These are phyloP conservation scores for Pangasianodon hypophthalmus DNA, from an alignment of 2,113 vertebrate species.

Conservation along the genomic window DNA sequence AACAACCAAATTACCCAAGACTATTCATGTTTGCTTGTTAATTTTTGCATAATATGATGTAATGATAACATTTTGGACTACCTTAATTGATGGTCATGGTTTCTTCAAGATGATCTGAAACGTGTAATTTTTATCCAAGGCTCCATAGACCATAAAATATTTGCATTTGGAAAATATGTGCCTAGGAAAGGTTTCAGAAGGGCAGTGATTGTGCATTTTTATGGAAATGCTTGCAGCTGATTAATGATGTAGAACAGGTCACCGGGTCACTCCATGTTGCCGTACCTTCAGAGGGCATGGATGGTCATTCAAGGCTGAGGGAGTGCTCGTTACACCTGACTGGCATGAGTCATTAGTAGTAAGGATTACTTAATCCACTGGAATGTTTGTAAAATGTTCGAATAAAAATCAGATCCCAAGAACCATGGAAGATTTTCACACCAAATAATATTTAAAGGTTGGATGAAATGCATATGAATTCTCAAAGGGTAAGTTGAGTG, in stretches of 20 bases:
- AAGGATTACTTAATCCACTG: neutral
- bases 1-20: neutral
- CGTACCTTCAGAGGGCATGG: neutral
- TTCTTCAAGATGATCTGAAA: neutral
- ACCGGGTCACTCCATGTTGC: neutral
- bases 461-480: neutral
- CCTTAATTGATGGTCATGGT: neutral
- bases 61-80: neutral
- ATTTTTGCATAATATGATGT: neutral
- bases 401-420: neutral
- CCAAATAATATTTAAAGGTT: neutral
- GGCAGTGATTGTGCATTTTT: neutral
- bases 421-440: neutral
- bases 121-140: neutral
- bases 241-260: conserved; percentile 2
- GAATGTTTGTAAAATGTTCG: neutral
- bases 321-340: neutral
- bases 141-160: neutral
- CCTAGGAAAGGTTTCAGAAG: neutral
- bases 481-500: neutral
- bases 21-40: neutral
- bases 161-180: conserved; percentile 1
- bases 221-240: neutral
- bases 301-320: neutral
- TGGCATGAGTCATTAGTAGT: neutral